Base-by-base conservation (phyloP, 2,113 vertebrate species). In the Amphiprion percula region DNA sequence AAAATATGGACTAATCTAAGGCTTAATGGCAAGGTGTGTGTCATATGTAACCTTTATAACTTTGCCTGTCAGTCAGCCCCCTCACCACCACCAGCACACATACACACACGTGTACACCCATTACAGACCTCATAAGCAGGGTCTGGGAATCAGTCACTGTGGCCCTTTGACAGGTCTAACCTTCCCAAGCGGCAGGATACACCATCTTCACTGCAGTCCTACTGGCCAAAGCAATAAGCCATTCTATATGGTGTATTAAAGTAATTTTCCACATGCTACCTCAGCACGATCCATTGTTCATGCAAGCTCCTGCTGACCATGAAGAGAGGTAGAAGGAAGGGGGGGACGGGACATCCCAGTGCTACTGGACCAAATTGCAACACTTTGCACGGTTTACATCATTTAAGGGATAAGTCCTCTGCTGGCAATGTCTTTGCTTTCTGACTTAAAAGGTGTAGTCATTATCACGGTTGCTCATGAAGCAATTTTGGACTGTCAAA, bases 211-310 rank as follows among this genome's bases (percentile, higher is more conserved):
- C 95, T 93, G 96, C 95, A 96, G 96, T 96, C 96, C 97, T 97
- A 99, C 97, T 99, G 98, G 99, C 98, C 96, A 97, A 97, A 97
- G 98, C 97, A 99, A 99, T 99, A 99, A 99, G 97, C 97, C 97
- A 96, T 99, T 97, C 96, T 98, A 96, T 99, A 98, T 96, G 97
- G 97, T 97, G 96, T 97, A 98, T 99, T 99, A 99, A 99, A 99
- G 97, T 97, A 96, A 98, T 99, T 99, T 99, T 98, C 96, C 96
- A 98, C 97, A 98, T 98, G 97, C 98, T 96, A 98, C 96, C 97
- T 99, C 98, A 99, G 98, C 98, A 99, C 93, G 93, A 96, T 92
- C 96, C 96, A 98, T 99, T 98, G 98, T 98, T 98, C 97, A 99
- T 97, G 96, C 97, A 92, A 94, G 95, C 95, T 96, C 95, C 95